Percentiles rank a stretch among this genome's conserved stretches.
Conservation (phyloP, 2,797 vertebrate genomes). For the Phrynocephalus guinanensis region DNA sequence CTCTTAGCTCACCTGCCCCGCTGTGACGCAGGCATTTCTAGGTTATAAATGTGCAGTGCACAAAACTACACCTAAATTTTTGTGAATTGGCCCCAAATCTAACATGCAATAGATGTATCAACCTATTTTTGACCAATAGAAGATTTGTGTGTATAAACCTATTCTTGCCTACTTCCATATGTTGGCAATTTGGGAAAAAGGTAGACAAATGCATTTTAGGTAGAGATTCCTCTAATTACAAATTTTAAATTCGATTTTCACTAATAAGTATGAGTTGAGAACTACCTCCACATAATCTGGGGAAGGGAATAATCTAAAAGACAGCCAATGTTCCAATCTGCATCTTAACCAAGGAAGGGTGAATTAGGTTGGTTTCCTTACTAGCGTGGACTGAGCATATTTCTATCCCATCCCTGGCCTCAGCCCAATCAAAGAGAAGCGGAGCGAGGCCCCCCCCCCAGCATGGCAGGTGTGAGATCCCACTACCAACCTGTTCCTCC, state of each 20-base stretch:
- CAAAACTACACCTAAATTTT: neutral
- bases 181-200: neutral
- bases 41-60: neutral
- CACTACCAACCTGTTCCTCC: constrained; percentile 86
- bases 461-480: neutral
- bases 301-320: neutral
- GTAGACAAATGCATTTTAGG: neutral
- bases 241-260: neutral
- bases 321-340: neutral
- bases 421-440: neutral
- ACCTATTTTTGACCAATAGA: neutral
- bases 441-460: neutral
- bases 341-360: neutral
- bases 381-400: neutral
- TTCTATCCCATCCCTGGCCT: neutral
- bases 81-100: too few relatives aligned
- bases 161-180: neutral
- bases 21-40: neutral
- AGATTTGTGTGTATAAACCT: neutral
- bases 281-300: neutral
- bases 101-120: neutral
- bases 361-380: neutral
- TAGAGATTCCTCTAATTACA: neutral
- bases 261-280: neutral
- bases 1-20: neutral